phyloP scores from a whole-genome alignment of 2,888 invertebrate genomes.

The Uloborus plumipes region DNA sequence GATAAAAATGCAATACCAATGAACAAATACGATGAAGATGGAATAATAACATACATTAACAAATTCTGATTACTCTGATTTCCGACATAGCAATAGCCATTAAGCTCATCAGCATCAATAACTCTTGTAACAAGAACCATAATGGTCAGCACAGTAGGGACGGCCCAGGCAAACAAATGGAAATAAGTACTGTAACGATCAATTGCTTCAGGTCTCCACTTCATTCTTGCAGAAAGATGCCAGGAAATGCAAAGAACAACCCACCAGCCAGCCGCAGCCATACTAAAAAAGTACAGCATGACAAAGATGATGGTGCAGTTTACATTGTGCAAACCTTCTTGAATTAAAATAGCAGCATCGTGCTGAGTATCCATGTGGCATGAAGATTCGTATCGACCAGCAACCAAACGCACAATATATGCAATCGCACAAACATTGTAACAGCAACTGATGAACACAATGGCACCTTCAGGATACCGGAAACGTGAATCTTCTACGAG shows the following conservation, averaged over 20 bases:
- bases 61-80: constrained; percentile 71
- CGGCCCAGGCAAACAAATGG: constrained; percentile 90
- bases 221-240: constrained; percentile 77
- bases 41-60: constrained; percentile 71
- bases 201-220: constrained; percentile 76
- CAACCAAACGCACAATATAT: constrained; percentile 85
- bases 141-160: constrained; percentile 90
- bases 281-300: constrained; percentile 91
- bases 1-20: constrained; percentile 78
- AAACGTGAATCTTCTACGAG: constrained; percentile 76
- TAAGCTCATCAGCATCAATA: constrained; percentile 92
- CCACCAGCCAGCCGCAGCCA: constrained; percentile 94
- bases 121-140: constrained; percentile 88
- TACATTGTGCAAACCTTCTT: constrained; percentile 89
- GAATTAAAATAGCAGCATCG: constrained; percentile 76
- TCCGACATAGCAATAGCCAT: constrained; percentile 80
- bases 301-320: constrained; percentile 92
- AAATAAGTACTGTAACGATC: constrained; percentile 77
- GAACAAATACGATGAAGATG: constrained; percentile 81
- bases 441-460: constrained; percentile 86
- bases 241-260: constrained; percentile 90
- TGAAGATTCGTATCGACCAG: constrained; percentile 76
- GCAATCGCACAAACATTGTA: constrained; percentile 85
- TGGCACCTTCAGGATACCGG: constrained; percentile 80
- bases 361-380: constrained; percentile 77